Base-by-base conservation (phyloP, 2,888 invertebrate species). In the Poecilobothrus nobilitatus region DNA sequence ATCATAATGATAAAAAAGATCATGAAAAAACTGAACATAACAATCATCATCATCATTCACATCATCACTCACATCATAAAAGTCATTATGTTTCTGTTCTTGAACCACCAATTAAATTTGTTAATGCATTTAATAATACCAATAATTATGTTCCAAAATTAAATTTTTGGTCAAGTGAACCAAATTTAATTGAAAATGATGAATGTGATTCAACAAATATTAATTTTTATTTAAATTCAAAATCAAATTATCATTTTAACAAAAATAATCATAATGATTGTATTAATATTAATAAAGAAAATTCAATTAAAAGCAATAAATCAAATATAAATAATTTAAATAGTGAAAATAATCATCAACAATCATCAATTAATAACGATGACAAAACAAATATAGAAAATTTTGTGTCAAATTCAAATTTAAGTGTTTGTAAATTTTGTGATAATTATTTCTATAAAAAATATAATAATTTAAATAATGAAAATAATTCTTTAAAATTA, bases 121-220 rank as follows among this genome's bases (percentile, higher is more conserved):
- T 15, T 2, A 53, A 53, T 18, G 7, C 53, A 8, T 53, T 18
- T 53, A 18, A 53, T 53, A 18, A 5, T 27, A 5, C 27, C 5
- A 37, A 37, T 37, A 37, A 37, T 37, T 12, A 8, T 10, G 10
- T 12, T 10, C 12, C 12, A 37, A 37, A 37, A 8, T 37, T 37
- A 37, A 53, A 53, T 18, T 53, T n/a, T 27, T 71, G 69, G 62
- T 65, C 65, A 62, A 71, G 71, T 65, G 70, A 71, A 63, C 71
- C 72, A 20, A 67, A 37, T 65, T 64, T 70, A 65, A 62, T 68
- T 37, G 64, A 66, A 65, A 67, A 64, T 33, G 63, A 66, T 44
- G 44, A 66, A 33, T 44, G 41, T 67, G 18, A 53, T 53, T 53
- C n/a, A 1, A 10, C 37, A 37, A 53, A 53, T n/a, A 18, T 53